Percentiles rank a stretch among this genome's conserved stretches.
These are phyloP conservation scores for Spatulosminthurus flaviceps DNA, from an alignment of 2,888 invertebrate species.

Conservation along the genomic window DNA sequence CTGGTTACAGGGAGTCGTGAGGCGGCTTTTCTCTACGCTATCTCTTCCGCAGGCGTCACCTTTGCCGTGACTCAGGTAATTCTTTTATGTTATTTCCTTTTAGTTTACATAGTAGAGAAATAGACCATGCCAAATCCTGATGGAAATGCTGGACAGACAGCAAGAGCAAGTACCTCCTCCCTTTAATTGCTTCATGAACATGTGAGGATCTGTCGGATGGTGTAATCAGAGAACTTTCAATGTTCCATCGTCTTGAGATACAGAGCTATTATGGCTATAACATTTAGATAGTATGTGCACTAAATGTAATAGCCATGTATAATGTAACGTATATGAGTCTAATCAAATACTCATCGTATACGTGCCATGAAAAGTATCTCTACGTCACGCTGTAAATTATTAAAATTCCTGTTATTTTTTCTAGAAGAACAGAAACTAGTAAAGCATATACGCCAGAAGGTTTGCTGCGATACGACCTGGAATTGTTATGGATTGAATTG, in stretches of 20 bases:
- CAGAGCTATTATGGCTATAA: neutral
- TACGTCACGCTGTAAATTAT: neutral
- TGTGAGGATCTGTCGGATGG: constrained; percentile 9
- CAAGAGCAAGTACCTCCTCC: constrained; percentile 3
- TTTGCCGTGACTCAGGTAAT: constrained; percentile 83
- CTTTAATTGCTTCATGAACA: constrained; percentile 21
- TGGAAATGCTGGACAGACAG: neutral
- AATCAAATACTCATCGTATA: no score
- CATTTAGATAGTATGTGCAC: no score
- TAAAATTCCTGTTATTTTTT: neutral
- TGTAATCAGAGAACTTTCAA: neutral
- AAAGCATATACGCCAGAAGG: neutral
- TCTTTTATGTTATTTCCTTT: constrained; percentile 3
- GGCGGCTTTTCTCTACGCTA: constrained; percentile 93
- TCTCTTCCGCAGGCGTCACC: constrained; percentile 91
- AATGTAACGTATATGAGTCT: no score
- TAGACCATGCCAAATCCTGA: neutral
- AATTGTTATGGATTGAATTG: neutral
- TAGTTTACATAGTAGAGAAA: no score
- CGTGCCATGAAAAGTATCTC: no score
- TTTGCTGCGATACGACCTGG: neutral
- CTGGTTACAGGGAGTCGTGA: constrained; percentile 81
- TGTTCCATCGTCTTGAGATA: constrained; percentile 11
- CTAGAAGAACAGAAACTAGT: no score
- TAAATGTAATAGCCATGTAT: no score